These are phyloP conservation scores for Platysteira castanea DNA, from an alignment of 2,113 vertebrate genomes.

Conservation along the genomic window DNA sequence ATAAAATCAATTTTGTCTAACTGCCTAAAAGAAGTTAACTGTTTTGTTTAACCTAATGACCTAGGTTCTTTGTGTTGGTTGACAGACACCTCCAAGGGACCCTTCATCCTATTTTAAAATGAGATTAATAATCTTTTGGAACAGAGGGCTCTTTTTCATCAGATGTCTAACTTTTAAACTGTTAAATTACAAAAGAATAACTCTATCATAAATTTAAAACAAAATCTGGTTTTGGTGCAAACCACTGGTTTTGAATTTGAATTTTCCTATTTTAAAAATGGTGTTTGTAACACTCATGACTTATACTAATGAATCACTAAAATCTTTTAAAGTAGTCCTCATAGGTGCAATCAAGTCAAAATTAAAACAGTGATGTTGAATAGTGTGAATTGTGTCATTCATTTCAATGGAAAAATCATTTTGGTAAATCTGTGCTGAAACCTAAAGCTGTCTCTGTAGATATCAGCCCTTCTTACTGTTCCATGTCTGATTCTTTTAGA, in stretches of 20 bases:
- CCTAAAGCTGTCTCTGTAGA: background rate
- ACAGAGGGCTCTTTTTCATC: background rate
- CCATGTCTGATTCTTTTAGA: background rate
- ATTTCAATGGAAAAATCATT: background rate
- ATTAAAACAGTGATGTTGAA: background rate
- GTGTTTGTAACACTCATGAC: background rate
- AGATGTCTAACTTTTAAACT: background rate
- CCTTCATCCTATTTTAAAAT: background rate
- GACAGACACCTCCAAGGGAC: background rate
- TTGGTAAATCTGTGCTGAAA: background rate
- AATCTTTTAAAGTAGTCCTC: background rate
- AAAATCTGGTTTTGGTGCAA: background rate
- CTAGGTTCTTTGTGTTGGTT: background rate
- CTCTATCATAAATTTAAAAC: background rate
- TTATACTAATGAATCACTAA: background rate
- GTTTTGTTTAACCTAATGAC: conserved; percentile 1
- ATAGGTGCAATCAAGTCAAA: background rate
- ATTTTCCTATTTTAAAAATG: background rate
- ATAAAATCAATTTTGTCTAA: background rate
- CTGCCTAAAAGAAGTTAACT: background rate
- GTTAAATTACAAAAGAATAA: background rate
- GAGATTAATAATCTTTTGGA: background rate
- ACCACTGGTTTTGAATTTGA: background rate
- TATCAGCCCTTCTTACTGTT: background rate
- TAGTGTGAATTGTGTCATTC: background rate